Evolutionary conservation across 2,797 vertebrate species (phyloP), one percentile per base, ranked within the genome.

Genomic region (Lophotriccus pileatus): DNA sequence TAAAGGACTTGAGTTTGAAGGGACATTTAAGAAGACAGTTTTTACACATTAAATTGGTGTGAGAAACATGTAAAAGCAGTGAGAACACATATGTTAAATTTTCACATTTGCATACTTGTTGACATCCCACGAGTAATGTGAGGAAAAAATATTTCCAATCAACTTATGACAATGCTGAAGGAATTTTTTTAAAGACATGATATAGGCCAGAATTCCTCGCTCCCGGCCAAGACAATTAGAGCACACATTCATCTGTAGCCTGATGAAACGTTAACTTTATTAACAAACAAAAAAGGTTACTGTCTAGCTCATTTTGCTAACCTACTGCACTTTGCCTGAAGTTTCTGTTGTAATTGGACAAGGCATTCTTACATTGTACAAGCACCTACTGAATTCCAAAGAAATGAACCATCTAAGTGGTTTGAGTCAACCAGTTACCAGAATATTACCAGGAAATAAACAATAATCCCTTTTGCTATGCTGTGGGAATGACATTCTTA

Each of bases 111-210:
- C 89, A 85, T 87, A 92, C 84, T 89, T 92, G 86, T 79, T 96
- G 93, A 90, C 75, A 87, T 74, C 49, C 53, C 63, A 58, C 52
- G 79, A 95, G 75, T 87, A 95, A 93, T 37, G 64, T 77, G 69
- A 94, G 32, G 89, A 87, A 84, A 87, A 96, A 96, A 84, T 86
- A 94, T 91, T 96, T 90, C 83, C 52, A 75, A 93, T 94, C 87
- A 84, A 80, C 70, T 93, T 87, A 55, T 84, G 77, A 81, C 88
- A 93, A 90, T 32, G 62, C 72, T 56, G 46, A 70, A 83, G 63
- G 53, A 80, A 73, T 85, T 95, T 94, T 63, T 82, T 37, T 91
- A 59, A 80, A 89, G 52, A 82, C 34, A 37, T 30, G 63, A 60
- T 47, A 87, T 17, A 87, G 89, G 68, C 77, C 86, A 93, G 60